Base-by-base conservation (phyloP, 1,140 invertebrate species). In the Drosophila persimilis region DNA sequence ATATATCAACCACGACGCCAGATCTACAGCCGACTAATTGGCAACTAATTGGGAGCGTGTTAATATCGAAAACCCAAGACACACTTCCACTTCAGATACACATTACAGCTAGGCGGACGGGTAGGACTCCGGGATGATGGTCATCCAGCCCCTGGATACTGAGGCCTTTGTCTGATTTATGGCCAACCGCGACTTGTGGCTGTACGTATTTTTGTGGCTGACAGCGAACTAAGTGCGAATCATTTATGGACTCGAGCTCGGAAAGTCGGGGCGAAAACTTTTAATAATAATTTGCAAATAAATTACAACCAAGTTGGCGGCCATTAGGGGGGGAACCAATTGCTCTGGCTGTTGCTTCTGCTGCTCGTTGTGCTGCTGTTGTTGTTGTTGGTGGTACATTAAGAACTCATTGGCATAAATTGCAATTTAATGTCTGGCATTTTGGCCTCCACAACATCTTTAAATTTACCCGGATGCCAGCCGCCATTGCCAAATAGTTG, bases 271-370 rank as follows among this genome's bases (percentile, higher is more conserved):
- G 60, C 66, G 58, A 85, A 79, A 81, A 89, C 77, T 89, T 89
- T 89, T 89, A 89, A 89, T 89, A 90, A 89, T 89, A 86, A 89
- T 89, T 89, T 89, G 85, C 86, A 89, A 89, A 89, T 89, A 89
- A 89, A 89, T 89, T 81, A 89, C 77, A 81, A 69, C 48, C 74
- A 75, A 89, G 80, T 80, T 80, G 70, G 62, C 59, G 69, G 66
- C 77, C 71, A 70, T 86, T 86, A 81, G 73, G 59, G 66, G 72
- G 63, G 74, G 62, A 71, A 60, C 62, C 69, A 73, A 61, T 63
- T 76, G 63, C 57, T 56, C 22, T 55, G 54, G 60, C 20, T 55
- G 35, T 17, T 51, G 61, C 24, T 70, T 29, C 39, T 52, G 64
- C 39, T 26, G 4, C 39, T 61, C 65, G 65, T 53, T 44, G 59